Conservation (phyloP, 2,797 vertebrate species). For the Holocentrus rufus region DNA sequence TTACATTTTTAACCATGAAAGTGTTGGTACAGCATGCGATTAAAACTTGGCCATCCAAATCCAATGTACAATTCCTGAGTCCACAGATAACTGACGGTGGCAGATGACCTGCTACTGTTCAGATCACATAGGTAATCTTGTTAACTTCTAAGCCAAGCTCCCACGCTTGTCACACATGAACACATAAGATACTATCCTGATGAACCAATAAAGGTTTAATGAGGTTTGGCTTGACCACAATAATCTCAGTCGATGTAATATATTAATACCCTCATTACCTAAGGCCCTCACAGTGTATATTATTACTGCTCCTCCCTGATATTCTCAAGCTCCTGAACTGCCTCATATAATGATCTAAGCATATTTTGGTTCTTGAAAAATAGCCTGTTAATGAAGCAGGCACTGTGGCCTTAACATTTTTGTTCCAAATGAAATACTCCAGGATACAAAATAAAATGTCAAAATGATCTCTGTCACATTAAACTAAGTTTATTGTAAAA, state of each 20-base stretch:
- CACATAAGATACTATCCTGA: constrained; percentile 20
- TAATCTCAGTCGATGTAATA: not conserved
- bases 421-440: constrained; percentile 1
- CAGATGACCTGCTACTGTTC: constrained; percentile 1
- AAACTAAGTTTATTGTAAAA: constrained; percentile 70
- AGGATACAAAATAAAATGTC: constrained; percentile 19
- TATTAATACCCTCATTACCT: not conserved
- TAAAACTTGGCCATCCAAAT: not conserved
- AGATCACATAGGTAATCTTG: constrained; percentile 36
- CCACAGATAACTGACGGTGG: constrained; percentile 17
- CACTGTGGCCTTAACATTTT: not conserved
- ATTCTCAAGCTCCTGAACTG: not conserved
- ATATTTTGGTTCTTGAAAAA: not conserved
- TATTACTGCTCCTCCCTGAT: not conserved
- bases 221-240: not conserved
- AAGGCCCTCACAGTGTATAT: not conserved
- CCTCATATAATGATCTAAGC: not conserved
- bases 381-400: too few relatives aligned
- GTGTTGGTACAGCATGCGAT: not conserved
- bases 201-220: not conserved
- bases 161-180: constrained; percentile 10
- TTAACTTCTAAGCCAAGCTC: constrained; percentile 25
- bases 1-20: not conserved
- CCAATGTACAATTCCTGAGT: not conserved
- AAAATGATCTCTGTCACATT: constrained; percentile 22